These are phyloP conservation scores for Cryptus viduatorius DNA, from an alignment of 2,888 invertebrate genomes.

Conservation along the genomic window DNA sequence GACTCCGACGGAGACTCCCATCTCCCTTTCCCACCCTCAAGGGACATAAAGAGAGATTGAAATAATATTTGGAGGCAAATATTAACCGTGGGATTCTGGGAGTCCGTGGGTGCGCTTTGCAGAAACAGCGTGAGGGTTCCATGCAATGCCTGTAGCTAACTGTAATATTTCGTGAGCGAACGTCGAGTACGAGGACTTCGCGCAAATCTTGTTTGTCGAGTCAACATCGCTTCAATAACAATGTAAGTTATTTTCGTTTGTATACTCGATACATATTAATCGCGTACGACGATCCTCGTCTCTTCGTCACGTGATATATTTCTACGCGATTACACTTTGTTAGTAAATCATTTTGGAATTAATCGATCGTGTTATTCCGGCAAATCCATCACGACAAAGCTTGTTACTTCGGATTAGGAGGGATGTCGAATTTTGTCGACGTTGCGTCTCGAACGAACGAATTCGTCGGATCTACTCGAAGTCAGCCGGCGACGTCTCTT, in stretches of 20 bases:
- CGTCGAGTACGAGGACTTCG: background rate
- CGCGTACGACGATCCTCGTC: background rate
- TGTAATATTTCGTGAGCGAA: background rate
- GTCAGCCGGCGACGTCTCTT: background rate
- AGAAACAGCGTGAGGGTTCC: too few species aligned
- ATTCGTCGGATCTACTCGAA: background rate
- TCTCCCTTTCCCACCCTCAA: background rate
- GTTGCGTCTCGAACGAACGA: background rate
- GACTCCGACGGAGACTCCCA: background rate
- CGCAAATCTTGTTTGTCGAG: background rate
- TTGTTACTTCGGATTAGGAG: background rate
- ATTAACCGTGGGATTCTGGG: slow-evolving; percentile 7
- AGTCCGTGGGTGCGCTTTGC: background rate
- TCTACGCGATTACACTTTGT: background rate
- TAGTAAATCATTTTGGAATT: background rate
- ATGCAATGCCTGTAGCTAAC: background rate
- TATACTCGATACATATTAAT: slow-evolving; percentile 21
- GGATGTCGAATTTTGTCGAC: background rate
- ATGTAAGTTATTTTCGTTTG: slow-evolving; percentile 40
- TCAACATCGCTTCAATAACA: slow-evolving; percentile 11
- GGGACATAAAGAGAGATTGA: slow-evolving; percentile 1
- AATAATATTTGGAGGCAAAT: slow-evolving; percentile 19
- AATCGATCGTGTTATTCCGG: background rate
- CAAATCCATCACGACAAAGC: background rate
- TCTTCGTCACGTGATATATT: background rate